phyloP scores from a whole-genome alignment of 2,113 vertebrate genomes.

The Micronisus gabar region DNA sequence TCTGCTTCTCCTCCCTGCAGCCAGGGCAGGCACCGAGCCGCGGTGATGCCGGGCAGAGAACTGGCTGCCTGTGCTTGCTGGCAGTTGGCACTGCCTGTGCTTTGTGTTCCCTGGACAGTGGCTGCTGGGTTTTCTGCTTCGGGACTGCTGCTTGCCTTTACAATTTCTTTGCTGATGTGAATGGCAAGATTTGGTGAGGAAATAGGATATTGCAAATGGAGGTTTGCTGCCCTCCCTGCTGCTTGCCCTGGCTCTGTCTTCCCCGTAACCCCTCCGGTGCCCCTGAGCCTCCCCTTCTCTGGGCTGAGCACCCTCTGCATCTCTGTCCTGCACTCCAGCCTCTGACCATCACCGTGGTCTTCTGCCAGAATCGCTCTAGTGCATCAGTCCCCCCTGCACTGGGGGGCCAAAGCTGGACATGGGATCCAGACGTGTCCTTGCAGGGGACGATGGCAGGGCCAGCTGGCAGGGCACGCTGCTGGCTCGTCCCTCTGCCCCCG shows the following conservation, averaged over 20 bases:
- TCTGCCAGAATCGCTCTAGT: fast-evolving
- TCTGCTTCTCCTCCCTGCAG: neutral
- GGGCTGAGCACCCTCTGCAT: neutral
- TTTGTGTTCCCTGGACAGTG: fast-evolving
- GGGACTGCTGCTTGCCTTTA: neutral
- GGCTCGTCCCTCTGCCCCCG: neutral
- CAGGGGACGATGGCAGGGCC: fast-evolving
- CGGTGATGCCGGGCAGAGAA: neutral
- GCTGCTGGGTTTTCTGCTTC: neutral
- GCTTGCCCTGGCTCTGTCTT: neutral
- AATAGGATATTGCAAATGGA: neutral
- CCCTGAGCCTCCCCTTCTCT: neutral
- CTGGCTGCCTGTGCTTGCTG: neutral
- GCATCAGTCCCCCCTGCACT: fast-evolving
- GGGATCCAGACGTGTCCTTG: fast-evolving
- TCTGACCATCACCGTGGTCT: fast-evolving
- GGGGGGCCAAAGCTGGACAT: fast-evolving
- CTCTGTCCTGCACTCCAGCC: neutral
- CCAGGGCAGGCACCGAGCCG: neutral
- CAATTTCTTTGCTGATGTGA: neutral
- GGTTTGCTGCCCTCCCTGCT: neutral
- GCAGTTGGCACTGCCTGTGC: neutral
- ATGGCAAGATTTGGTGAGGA: neutral
- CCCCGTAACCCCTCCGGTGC: fast-evolving
- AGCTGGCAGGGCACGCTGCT: fast-evolving